Evolutionary conservation across 2,113 vertebrate genomes (phyloP).

Genomic region (Osmerus eperlanus): DNA sequence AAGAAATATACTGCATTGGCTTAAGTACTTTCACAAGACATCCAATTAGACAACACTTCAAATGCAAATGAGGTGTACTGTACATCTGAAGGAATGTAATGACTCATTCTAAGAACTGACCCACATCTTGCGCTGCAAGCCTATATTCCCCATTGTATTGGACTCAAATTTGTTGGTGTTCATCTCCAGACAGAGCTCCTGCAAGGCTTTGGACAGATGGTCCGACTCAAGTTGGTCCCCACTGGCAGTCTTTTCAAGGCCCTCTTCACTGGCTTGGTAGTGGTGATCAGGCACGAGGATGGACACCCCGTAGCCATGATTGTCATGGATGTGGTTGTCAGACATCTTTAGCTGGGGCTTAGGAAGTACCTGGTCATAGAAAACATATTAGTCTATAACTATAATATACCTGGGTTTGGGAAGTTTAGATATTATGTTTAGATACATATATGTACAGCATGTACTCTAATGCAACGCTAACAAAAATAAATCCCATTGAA

Average conservation of each 20-base stretch:
- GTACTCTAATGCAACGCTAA: not conserved
- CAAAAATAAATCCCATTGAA: not conserved
- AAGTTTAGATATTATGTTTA: not conserved
- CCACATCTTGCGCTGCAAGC: conserved; percentile 31
- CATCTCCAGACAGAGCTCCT: conserved; percentile 55
- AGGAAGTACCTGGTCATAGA: conserved; percentile 51
- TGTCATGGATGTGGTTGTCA: conserved; percentile 60
- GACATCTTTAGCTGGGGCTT: conserved; percentile 64
- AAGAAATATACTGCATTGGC: too few relatives aligned
- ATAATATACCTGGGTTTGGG: too few relatives aligned
- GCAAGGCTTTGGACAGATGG: conserved; percentile 49
- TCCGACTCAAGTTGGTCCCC: conserved; percentile 52
- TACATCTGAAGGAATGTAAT: too few relatives aligned
- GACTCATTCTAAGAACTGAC: not conserved
- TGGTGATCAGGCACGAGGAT: conserved; percentile 53
- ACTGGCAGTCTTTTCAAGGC: conserved; percentile 46
- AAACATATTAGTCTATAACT: not conserved
- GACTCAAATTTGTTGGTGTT: conserved; percentile 53
- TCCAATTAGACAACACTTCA: too few relatives aligned
- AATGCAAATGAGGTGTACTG: too few relatives aligned
- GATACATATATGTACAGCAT: not conserved
- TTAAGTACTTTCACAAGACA: too few relatives aligned
- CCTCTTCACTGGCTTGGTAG: conserved; percentile 39
- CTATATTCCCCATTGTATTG: conserved; percentile 57
- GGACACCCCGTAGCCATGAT: conserved; percentile 54